Conservation (phyloP, 1,140 invertebrate genomes). For the Ditylenchus dipsaci region DNA sequence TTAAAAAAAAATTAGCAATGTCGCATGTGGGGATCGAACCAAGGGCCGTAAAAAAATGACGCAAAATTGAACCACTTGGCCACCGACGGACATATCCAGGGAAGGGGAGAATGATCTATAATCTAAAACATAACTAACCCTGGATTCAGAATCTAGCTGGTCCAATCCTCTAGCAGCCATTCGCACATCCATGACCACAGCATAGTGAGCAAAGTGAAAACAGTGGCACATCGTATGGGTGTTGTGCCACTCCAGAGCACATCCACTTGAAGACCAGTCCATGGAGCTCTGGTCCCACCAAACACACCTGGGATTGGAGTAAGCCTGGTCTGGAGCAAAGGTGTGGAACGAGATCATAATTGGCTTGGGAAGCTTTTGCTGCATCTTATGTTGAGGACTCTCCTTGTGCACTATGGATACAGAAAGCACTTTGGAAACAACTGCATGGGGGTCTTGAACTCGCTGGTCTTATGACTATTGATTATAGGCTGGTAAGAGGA, state of each 20-base stretch:
- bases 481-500: too few species aligned
- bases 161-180: not conserved
- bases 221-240: constrained; percentile 12
- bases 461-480: too few species aligned
- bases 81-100: too few species aligned
- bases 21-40: too few species aligned
- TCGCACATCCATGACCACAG: constrained; percentile 4
- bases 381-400: not conserved
- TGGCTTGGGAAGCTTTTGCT: not conserved
- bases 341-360: not conserved
- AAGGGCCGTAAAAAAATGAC: too few species aligned
- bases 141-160: not conserved
- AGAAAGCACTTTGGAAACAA: not conserved
- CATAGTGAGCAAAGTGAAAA: constrained; percentile 1
- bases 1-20: too few species aligned
- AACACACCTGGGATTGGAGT: not conserved
- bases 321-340: not conserved
- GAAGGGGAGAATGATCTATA: not conserved
- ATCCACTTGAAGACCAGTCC: not conserved
- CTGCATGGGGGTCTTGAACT: too few species aligned
- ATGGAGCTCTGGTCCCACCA: constrained; percentile 6
- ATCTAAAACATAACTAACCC: not conserved
- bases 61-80: too few species aligned
- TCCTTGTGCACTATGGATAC: constrained; percentile 7
- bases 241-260: not conserved